Evolutionary conservation across 2,797 vertebrate genomes (phyloP).

Genomic region (Pagetopsis macropterus): DNA sequence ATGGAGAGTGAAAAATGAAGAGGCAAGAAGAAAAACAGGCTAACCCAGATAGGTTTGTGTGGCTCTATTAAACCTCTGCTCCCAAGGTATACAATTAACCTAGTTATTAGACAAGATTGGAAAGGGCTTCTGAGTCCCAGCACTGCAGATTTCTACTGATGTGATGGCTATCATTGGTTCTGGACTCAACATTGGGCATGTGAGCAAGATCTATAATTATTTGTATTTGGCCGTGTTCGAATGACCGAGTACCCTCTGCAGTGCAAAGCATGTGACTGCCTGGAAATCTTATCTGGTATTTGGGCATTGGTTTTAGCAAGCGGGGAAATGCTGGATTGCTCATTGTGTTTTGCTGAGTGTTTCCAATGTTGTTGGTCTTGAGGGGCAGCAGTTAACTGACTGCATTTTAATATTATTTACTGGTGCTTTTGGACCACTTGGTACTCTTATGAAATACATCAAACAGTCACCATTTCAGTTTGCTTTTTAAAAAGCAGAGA

Average conservation of each 20-base stretch:
- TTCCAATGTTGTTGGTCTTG: conserved; percentile 10
- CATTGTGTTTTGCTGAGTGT: background rate
- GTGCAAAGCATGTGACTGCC: conserved; percentile 29
- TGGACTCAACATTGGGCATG: conserved; percentile 8
- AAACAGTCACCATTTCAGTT: conserved; percentile 2
- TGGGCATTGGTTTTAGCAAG: conserved; percentile 32
- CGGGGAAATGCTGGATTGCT: background rate
- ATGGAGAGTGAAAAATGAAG: background rate
- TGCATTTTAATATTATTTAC: conserved; percentile 26
- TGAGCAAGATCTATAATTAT: conserved; percentile 49
- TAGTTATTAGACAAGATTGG: conserved; percentile 63
- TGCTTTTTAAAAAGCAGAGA: conserved; percentile 4
- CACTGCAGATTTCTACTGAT: conserved; percentile 49
- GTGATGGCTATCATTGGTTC: conserved; percentile 44
- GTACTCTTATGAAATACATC: conserved; percentile 24
- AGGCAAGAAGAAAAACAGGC: background rate
- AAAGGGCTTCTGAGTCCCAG: conserved; percentile 38
- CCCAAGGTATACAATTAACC: conserved; percentile 63
- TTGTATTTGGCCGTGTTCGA: conserved; percentile 39
- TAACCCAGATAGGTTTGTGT: conserved; percentile 46
- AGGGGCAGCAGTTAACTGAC: conserved; percentile 11
- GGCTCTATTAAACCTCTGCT: conserved; percentile 56
- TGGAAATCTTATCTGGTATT: conserved; percentile 42
- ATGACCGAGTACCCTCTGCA: conserved; percentile 36
- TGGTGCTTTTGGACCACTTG: conserved; percentile 8